phyloP scores from a whole-genome alignment of 2,888 invertebrate genomes.

The Ophion ventricosus region DNA sequence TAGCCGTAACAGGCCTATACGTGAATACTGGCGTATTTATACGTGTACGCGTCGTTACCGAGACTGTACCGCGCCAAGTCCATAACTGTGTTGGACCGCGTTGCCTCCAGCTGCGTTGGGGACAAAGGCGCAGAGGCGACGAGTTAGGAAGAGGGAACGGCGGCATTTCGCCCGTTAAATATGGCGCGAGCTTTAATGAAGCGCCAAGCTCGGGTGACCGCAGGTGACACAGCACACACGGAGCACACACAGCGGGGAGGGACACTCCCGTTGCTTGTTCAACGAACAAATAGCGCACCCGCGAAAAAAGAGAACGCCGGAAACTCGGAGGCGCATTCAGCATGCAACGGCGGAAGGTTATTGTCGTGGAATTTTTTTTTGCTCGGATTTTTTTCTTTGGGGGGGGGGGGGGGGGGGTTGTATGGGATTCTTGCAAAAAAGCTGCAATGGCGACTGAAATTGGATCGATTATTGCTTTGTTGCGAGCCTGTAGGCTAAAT shows the following conservation, averaged over 20 bases:
- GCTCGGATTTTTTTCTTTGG: too few species aligned
- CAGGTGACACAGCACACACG: constrained; percentile 47
- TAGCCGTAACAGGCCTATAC: too few species aligned
- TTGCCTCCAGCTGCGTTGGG: not conserved
- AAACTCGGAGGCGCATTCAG: not conserved
- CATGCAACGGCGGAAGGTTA: not conserved
- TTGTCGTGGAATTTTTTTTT: not conserved
- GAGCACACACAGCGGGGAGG: not conserved
- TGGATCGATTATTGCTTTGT: too few species aligned
- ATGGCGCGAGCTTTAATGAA: constrained; percentile 63
- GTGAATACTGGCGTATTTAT: too few species aligned
- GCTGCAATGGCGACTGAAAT: too few species aligned
- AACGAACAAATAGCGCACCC: constrained; percentile 2
- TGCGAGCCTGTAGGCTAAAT: too few species aligned
- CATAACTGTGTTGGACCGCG: not conserved
- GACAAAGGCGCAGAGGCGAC: not conserved
- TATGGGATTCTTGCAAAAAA: too few species aligned
- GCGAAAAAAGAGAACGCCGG: constrained; percentile 8
- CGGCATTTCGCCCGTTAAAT: constrained; percentile 50
- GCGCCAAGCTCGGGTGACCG: constrained; percentile 61
- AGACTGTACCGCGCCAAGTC: too few species aligned
- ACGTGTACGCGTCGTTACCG: too few species aligned
- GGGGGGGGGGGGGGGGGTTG: too few species aligned
- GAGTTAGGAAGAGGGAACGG: too few species aligned
- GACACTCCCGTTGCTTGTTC: constrained; percentile 34